Conservation (phyloP, 2,797 vertebrate species). For the Lepilemur ruficaudatus region DNA sequence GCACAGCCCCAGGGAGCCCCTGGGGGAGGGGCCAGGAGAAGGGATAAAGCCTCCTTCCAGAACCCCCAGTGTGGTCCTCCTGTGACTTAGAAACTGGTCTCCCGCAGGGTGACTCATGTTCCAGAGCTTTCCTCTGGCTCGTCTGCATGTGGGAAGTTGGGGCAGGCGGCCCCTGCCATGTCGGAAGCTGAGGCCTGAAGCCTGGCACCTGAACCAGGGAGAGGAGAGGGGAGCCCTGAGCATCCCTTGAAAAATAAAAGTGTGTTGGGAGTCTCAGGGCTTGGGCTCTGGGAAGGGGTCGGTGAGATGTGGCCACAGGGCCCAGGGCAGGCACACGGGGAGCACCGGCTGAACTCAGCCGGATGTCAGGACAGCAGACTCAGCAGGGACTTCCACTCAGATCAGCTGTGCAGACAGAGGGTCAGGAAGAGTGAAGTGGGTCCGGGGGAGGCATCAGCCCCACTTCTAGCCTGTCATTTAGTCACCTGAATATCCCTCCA, state of each 20-base stretch:
- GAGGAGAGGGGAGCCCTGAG: background rate
- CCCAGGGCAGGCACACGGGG: background rate
- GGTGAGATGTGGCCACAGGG: accelerated
- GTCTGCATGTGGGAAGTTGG: too few relatives aligned
- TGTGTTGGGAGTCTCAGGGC: background rate
- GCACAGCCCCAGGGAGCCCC: background rate
- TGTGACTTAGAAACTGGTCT: background rate
- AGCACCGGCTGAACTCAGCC: background rate
- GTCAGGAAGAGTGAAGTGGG: background rate
- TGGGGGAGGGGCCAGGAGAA: background rate
- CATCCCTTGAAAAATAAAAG: background rate
- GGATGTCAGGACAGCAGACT: too few relatives aligned
- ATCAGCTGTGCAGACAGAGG: background rate
- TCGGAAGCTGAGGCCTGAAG: background rate
- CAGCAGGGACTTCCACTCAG: background rate
- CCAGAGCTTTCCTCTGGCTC: background rate
- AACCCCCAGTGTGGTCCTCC: accelerated
- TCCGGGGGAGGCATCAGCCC: background rate
- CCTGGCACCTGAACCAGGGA: background rate
- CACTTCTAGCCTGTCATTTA: background rate
- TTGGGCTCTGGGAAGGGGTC: background rate
- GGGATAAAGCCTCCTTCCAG: background rate
- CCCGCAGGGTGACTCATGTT: accelerated
- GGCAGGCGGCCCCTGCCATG: background rate
- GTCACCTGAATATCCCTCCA: background rate